Base-by-base conservation (phyloP, 1,140 invertebrate species). In the Polyergus mexicanus region DNA sequence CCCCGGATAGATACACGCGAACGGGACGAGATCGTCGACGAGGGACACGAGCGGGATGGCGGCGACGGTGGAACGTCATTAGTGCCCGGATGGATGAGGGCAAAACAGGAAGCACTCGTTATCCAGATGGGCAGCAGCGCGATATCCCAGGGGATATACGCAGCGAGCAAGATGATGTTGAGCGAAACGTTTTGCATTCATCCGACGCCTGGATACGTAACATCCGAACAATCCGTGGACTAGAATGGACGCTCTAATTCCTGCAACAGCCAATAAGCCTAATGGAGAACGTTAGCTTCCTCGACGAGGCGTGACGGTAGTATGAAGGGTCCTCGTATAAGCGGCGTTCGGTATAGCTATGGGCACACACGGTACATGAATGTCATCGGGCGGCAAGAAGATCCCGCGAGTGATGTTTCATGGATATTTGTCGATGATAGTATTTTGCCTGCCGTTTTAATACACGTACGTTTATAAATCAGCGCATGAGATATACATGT, bases 101-200 rank as follows among this genome's bases (percentile, higher is more conserved):
- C 88, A 89, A 93, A 92, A 92, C 91, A 91, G 91, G 74, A 89
- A 77, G 35, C 81, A 69, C 85, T 91, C 86, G 87, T 90, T 90
- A 85, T 71, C 86, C 88, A 58, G 69, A 85, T 81, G 85, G 68
- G 32, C 62, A 71, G 41, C 22, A 22, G 74, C 13, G 60, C 78
- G 58, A 72, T 81, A 85, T 80, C 85, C 69, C 56, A 28, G 11
- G 25, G 76, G 72, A 69, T 74, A 84, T 84, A 89, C 80, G 41
- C 54, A 63, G 60, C 38, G 10, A 25, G 75, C 74, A 25, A 54
- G 88, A 71, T 78, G 87, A 84, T 87, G 87, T 91, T 85, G 65
- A 86, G 78, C 88, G 74, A 81, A 91, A 66, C 85, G 75, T 87
- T 90, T 89, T 88, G 88, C 89, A 90, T 93, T 90, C 86, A 86